These are phyloP conservation scores for Mystacides longicornis DNA, from an alignment of 2,888 invertebrate species.

Conservation along the genomic window DNA sequence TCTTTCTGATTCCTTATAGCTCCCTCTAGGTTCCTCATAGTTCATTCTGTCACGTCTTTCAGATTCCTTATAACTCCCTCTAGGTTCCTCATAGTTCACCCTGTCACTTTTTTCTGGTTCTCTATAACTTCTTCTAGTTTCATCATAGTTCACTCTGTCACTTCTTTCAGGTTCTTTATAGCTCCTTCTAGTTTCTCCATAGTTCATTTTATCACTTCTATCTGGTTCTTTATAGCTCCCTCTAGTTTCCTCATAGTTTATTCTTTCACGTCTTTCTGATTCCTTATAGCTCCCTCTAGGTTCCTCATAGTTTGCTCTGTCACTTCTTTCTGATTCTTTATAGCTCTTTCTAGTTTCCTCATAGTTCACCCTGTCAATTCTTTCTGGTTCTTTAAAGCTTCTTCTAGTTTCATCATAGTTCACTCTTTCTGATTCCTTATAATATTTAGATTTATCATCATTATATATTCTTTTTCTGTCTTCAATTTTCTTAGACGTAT, in stretches of 20 bases:
- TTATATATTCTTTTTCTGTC: neutral
- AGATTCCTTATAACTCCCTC: neutral
- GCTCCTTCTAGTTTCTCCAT: slow-evolving; percentile 10
- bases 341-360: slow-evolving; percentile 13
- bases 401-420: slow-evolving; percentile 9
- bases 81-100: neutral
- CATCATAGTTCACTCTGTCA: neutral
- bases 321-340: slow-evolving; percentile 8
- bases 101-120: neutral
- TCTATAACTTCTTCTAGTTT: neutral
- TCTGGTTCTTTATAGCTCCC: slow-evolving; percentile 13
- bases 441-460: too few species aligned
- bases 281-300: slow-evolving; percentile 12
- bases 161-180: neutral
- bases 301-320: slow-evolving; percentile 5
- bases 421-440: slow-evolving; percentile 8
- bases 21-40: neutral
- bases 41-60: slow-evolving; percentile 5
- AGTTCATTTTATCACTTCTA: slow-evolving; percentile 2
- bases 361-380: neutral
- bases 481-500: neutral
- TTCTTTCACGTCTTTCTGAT: slow-evolving; percentile 5
- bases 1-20: slow-evolving; percentile 3
- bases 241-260: slow-evolving; percentile 9
- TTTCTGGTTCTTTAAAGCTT: slow-evolving; percentile 11